Base-by-base conservation (phyloP, 1,140 invertebrate genomes). In the Trichogramma pretiosum region DNA sequence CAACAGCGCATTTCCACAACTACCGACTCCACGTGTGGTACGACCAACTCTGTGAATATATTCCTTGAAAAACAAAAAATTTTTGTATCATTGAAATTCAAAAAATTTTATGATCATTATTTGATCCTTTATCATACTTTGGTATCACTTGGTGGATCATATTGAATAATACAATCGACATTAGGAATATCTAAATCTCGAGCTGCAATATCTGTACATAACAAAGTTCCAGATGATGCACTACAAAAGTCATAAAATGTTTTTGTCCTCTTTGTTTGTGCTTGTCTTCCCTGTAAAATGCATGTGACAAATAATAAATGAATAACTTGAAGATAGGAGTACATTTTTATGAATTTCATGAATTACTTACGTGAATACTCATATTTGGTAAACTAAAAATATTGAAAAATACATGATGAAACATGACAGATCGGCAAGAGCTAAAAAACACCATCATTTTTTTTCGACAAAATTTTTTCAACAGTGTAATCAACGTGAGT, bases 401-500 rank as follows among this genome's bases (percentile, higher is more conserved):
- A 74, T 99, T 99, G 21, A 99, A 79, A 2, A 99, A 75, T 66
- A 99, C 96, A 65, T 93, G 80, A 67, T 98, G 90, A 69, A 84
- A 99, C 72, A 98, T 98, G 3, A 99, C 97, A 41, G 93, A 89
- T 83, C 97, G 88, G 69, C 96, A 99, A 0, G 94, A 96, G 51
- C 91, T 97, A 62, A 99, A 91, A 73, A 99, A 99, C 0, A 99
- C 95, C 96, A 99, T 99, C 1, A 98, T 82, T 74, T 99, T 99
- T 76, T 95, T 97, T 69, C 89, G 91, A 18, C 83, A 77, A 66
- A 99, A 98, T 70, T 93, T 98, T 70, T 97, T 98, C 3, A 99
- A 72, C 69, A 99, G 99, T 53, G 96, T 98, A 62, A 98, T 99
- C n/a, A 99, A 74, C n/a, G 99, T 78, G 19, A 98, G 74, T 60